These are phyloP conservation scores for Pachliopta kotzebuea DNA, from an alignment of 2,888 invertebrate genomes.

Conservation along the genomic window DNA sequence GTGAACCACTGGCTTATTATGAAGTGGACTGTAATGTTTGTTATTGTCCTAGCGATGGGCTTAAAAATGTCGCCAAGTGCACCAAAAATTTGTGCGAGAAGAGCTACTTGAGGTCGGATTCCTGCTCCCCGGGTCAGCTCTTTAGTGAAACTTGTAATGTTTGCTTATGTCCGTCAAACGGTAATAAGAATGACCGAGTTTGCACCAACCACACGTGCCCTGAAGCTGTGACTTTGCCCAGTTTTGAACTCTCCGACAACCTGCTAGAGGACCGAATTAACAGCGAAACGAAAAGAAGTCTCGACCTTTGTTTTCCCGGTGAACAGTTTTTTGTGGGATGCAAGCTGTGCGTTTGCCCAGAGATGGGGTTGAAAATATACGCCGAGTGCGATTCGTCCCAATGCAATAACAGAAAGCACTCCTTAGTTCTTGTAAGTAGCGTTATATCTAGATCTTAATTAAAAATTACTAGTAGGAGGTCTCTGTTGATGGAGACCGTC, in stretches of 20 bases:
- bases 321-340: constrained; percentile 65
- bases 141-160: constrained; percentile 69
- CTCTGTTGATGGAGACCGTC: no score
- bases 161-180: constrained; percentile 67
- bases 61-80: constrained; percentile 68
- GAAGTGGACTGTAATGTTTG: constrained; percentile 70
- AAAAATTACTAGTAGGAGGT: no score
- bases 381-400: constrained; percentile 53
- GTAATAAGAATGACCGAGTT: constrained; percentile 53
- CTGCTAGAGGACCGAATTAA: constrained; percentile 43
- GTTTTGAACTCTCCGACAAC: constrained; percentile 52
- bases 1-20: constrained; percentile 64
- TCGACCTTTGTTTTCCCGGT: constrained; percentile 67
- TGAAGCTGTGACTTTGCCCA: constrained; percentile 53
- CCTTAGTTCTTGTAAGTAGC: constrained; percentile 12
- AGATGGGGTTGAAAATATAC: constrained; percentile 60
- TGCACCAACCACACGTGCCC: constrained; percentile 59
- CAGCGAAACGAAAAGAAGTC: constrained; percentile 43
- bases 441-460: not conserved
- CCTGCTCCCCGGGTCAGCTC: constrained; percentile 56
- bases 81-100: constrained; percentile 66
- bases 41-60: constrained; percentile 58
- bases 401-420: constrained; percentile 42
- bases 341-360: constrained; percentile 67
- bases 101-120: constrained; percentile 52